phyloP scores from a whole-genome alignment of 2,797 vertebrate species.

The Danionella dracula region DNA sequence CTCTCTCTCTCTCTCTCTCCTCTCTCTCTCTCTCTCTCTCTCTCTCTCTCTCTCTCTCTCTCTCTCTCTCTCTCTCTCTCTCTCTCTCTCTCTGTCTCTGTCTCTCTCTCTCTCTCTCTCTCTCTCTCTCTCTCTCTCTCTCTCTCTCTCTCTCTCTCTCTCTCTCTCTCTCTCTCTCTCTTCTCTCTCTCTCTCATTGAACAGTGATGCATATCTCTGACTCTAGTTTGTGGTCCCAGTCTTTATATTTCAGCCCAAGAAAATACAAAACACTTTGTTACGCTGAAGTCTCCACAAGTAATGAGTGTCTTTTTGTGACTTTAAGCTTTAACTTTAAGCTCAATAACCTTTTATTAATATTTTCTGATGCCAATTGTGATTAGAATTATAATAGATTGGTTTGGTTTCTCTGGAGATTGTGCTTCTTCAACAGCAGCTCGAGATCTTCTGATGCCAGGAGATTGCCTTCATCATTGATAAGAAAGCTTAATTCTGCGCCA shows the following conservation, averaged over 20 bases:
- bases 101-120: background rate
- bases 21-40: background rate
- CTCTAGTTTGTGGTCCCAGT: background rate
- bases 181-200: background rate
- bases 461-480: too few species aligned
- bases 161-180: background rate
- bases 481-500: background rate
- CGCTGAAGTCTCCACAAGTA: background rate
- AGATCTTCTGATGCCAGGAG: too few species aligned
- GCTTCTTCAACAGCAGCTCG: too few species aligned
- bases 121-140: background rate
- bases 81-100: background rate
- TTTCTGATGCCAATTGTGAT: too few species aligned
- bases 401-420: too few species aligned
- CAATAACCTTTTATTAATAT: too few species aligned
- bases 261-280: background rate
- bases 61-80: background rate
- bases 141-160: background rate
- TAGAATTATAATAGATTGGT: too few species aligned
- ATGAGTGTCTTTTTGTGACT: background rate
- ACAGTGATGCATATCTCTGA: too few species aligned
- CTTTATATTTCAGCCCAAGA: background rate
- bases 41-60: too few species aligned
- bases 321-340: too few species aligned
- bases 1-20: too few species aligned